A percentile compares a stretch with the other conserved stretches of the same genome.
Evolutionary conservation across 1,140 invertebrate species (phyloP).

Genomic region (Papilio glaucus): DNA sequence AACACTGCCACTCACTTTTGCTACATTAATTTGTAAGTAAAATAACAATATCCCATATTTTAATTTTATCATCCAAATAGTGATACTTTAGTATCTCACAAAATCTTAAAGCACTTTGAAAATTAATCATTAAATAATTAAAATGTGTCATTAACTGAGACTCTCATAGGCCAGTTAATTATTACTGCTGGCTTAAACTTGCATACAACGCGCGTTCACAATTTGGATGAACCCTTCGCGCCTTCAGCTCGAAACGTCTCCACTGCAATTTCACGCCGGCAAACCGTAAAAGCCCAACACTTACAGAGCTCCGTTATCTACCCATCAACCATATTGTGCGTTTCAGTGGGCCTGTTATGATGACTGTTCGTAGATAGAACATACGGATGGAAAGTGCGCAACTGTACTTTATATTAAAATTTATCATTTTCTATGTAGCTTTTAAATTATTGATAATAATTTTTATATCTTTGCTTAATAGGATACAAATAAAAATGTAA

Average conservation of each 20-base stretch:
- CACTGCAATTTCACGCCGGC: constrained; percentile 57
- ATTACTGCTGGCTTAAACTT: constrained; percentile 22
- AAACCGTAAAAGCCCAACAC: constrained; percentile 71
- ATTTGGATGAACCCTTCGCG: background rate
- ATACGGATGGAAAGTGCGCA: constrained; percentile 49
- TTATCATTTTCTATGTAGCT: background rate
- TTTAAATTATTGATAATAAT: background rate
- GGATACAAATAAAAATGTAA: too few relatives aligned
- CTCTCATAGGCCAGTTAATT: constrained; percentile 12
- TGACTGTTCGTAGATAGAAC: constrained; percentile 48
- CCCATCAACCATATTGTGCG: constrained; percentile 79
- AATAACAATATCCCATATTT: too few relatives aligned
- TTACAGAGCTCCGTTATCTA: constrained; percentile 70
- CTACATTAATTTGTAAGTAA: too few relatives aligned
- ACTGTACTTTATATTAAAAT: background rate
- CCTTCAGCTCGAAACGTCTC: constrained; percentile 39
- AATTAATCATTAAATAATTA: constrained; percentile 17
- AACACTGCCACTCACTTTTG: too few relatives aligned
- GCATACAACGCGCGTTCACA: background rate
- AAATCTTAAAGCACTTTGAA: background rate
- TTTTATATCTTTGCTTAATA: too few relatives aligned
- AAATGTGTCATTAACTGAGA: background rate
- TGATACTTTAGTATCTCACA: background rate
- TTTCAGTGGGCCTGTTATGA: constrained; percentile 73
- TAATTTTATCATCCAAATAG: too few relatives aligned